Percentiles rank a stretch among this genome's conserved stretches.
These are phyloP conservation scores for Epirrhoe tristata DNA, from an alignment of 2,888 invertebrate species.

Conservation along the genomic window DNA sequence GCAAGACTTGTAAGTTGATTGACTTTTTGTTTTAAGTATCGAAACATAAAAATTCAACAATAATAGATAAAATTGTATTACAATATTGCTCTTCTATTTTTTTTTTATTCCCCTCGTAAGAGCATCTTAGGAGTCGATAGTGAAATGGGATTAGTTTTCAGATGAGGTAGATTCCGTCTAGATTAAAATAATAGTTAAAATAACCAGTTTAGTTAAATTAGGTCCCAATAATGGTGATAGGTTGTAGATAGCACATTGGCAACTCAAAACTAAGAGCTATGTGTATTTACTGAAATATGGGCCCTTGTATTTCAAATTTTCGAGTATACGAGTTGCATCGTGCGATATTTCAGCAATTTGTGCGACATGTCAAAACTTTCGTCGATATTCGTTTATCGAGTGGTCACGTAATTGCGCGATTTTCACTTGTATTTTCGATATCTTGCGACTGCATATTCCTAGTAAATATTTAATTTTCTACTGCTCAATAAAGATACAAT, in stretches of 20 bases:
- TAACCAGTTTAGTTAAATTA: slow-evolving; percentile 73
- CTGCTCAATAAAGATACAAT: not conserved
- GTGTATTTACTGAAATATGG: not conserved
- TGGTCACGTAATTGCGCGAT: not conserved
- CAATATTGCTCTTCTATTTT: not conserved
- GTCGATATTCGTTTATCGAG: not conserved
- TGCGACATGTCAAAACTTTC: not conserved
- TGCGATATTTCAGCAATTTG: not conserved
- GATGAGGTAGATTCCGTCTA: slow-evolving; percentile 71
- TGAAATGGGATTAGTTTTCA: slow-evolving; percentile 51
- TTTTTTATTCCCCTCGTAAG: not conserved
- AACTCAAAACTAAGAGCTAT: slow-evolving; percentile 23
- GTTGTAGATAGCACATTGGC: slow-evolving; percentile 50
- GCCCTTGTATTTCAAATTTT: not conserved
- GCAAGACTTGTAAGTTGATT: no score
- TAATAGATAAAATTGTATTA: no score
- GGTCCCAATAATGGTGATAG: slow-evolving; percentile 68
- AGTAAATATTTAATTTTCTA: not conserved
- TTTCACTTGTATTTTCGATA: not conserved
- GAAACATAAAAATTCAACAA: no score
- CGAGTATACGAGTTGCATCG: not conserved
- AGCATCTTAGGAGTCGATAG: slow-evolving; percentile 14
- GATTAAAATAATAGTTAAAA: slow-evolving; percentile 75
- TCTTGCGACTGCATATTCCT: not conserved
- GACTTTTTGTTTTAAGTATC: no score